phyloP scores from a whole-genome alignment of 2,797 vertebrate species.

The Tenualosa ilisha region DNA sequence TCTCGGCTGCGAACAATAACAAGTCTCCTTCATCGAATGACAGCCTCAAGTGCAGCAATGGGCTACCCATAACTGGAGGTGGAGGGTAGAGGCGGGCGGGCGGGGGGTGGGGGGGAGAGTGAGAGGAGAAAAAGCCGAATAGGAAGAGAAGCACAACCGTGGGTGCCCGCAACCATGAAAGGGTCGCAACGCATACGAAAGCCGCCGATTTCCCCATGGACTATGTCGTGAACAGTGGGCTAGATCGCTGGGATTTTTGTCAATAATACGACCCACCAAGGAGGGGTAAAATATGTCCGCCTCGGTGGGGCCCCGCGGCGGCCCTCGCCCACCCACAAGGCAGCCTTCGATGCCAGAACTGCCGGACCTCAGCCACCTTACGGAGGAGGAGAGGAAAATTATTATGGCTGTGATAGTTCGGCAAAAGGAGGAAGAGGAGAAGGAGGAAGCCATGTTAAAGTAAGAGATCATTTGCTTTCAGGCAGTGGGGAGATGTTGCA shows the following conservation, averaged over 20 bases:
- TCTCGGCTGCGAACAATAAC: conserved; percentile 53
- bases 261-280: conserved; percentile 79
- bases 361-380: conserved; percentile 98
- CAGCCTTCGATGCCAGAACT: conserved; percentile 91
- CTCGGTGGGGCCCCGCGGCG: conserved; percentile 91
- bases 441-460: conserved; percentile 98
- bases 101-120: conserved; percentile 69
- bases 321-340: conserved; percentile 88
- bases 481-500: conserved; percentile 37
- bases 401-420: conserved; percentile 99
- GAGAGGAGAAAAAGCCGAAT: conserved; percentile 65
- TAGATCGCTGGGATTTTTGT: conserved; percentile 75
- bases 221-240: conserved; percentile 82
- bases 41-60: conserved; percentile 73
- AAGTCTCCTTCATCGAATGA: conserved; percentile 49
- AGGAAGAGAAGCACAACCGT: conserved; percentile 77
- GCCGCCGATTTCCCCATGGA: conserved; percentile 70
- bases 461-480: conserved; percentile 73
- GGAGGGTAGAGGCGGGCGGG: conserved; percentile 72
- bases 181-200: conserved; percentile 72
- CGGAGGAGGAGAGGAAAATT: conserved; percentile 96
- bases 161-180: conserved; percentile 85
- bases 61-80: conserved; percentile 74
- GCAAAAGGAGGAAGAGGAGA: conserved; percentile 96
- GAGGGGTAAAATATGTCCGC: conserved; percentile 87